phyloP scores from a whole-genome alignment of 2,888 invertebrate genomes.

The Caenorhabditis zanzibari region DNA sequence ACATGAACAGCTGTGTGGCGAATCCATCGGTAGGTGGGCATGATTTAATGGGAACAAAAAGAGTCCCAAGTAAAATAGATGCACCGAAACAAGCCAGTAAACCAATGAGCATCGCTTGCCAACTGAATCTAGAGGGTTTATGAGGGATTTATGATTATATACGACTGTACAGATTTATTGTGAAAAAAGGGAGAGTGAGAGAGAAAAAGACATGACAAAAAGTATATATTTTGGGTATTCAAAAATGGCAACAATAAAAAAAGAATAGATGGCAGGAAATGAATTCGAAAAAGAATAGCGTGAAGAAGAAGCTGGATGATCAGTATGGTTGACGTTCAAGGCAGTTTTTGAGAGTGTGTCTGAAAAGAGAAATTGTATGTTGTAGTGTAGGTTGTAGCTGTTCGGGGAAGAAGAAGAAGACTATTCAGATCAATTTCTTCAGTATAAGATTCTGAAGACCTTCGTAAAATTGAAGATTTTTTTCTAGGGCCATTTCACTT shows the following conservation, averaged over 20 bases:
- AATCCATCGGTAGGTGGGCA: slow-evolving; percentile 49
- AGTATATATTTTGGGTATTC: slow-evolving; percentile 4
- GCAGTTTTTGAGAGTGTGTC: slow-evolving; percentile 80
- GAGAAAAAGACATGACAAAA: slow-evolving; percentile 3
- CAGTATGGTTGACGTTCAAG: slow-evolving; percentile 80
- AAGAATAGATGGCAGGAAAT: slow-evolving; percentile 35
- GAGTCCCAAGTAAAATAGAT: slow-evolving; percentile 42
- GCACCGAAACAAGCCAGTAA: slow-evolving; percentile 42
- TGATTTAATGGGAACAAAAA: slow-evolving; percentile 48
- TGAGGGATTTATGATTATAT: slow-evolving; percentile 7
- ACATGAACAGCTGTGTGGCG: slow-evolving; percentile 47
- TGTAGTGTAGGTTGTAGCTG: slow-evolving; percentile 39
- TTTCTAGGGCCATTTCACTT: background rate
- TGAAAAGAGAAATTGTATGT: slow-evolving; percentile 64
- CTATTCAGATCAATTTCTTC: background rate
- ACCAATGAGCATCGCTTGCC: slow-evolving; percentile 37
- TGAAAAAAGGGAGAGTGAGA: slow-evolving; percentile 8
- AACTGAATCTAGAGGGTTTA: slow-evolving; percentile 8
- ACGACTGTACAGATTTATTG: slow-evolving; percentile 39
- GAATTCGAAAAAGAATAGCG: slow-evolving; percentile 1
- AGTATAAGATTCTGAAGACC: background rate
- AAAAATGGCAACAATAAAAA: slow-evolving; percentile 22
- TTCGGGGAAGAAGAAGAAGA: slow-evolving; percentile 6
- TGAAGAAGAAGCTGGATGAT: slow-evolving; percentile 27
- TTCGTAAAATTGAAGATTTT: too few relatives aligned